Evolutionary conservation across 2,113 vertebrate species (phyloP).

Genomic region (Leiothrix lutea): DNA sequence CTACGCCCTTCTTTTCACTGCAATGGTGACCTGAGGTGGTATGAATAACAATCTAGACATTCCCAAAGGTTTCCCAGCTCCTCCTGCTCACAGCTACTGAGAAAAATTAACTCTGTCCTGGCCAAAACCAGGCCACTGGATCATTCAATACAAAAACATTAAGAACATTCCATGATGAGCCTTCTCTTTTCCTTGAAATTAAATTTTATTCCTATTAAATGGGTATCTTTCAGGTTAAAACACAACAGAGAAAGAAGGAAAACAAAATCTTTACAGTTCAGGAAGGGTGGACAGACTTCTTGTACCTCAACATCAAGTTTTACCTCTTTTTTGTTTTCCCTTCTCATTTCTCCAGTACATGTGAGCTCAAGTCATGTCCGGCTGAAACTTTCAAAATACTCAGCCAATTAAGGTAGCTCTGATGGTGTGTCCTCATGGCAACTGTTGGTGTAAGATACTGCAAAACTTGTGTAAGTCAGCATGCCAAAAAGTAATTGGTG

Average conservation of each 20-base stretch:
- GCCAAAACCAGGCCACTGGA: not conserved
- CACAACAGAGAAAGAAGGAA: not conserved
- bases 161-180: not conserved
- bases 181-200: not conserved
- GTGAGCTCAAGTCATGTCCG: not conserved
- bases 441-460: slow-evolving; percentile 40
- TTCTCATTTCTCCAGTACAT: not conserved
- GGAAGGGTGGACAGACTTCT: not conserved
- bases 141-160: not conserved
- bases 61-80: not conserved
- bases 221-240: not conserved
- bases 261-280: not conserved
- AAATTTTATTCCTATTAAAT: not conserved
- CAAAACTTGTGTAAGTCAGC: slow-evolving; percentile 26
- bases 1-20: not conserved
- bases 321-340: not conserved
- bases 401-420: slow-evolving; percentile 50
- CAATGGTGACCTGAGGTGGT: not conserved
- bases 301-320: not conserved
- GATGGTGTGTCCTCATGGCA: not conserved
- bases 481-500: slow-evolving; percentile 59
- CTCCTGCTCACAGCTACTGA: not conserved
- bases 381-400: slow-evolving; percentile 33
- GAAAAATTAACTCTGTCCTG: not conserved
- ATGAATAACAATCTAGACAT: not conserved